Percentiles rank a stretch among this genome's conserved stretches.
Evolutionary conservation across 2,888 invertebrate species (phyloP).

Genomic region (Acanthoscelides obtectus): DNA sequence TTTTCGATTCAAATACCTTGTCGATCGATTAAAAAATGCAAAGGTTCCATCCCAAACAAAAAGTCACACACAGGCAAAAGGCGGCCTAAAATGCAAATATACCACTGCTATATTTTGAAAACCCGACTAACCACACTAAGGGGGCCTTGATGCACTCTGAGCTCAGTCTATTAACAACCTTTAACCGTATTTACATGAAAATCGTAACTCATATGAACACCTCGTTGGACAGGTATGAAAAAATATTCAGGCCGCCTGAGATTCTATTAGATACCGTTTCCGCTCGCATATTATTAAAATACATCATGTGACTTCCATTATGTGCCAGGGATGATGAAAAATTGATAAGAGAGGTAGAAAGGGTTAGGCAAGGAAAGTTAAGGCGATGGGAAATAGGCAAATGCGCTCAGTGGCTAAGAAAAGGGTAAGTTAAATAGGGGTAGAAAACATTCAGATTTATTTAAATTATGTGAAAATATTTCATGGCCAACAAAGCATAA

Average conservation of each 20-base stretch:
- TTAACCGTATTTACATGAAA: background rate
- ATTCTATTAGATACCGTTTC: background rate
- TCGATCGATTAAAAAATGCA: background rate
- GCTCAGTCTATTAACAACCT: background rate
- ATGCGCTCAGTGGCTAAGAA: background rate
- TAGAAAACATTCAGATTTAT: no score
- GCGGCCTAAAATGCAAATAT: background rate
- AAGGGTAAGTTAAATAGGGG: no score
- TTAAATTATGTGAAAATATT: no score
- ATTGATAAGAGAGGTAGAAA: slow-evolving; percentile 32
- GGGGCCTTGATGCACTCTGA: background rate
- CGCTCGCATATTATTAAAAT: slow-evolving; percentile 33
- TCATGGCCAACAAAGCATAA: no score
- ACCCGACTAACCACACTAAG: background rate
- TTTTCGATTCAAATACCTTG: background rate
- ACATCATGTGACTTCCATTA: slow-evolving; percentile 29
- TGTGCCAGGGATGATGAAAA: slow-evolving; percentile 37
- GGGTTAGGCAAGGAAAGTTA: slow-evolving; percentile 8
- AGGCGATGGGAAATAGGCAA: slow-evolving; percentile 7
- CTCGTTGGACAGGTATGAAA: background rate
- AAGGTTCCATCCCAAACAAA: background rate
- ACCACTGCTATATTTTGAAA: background rate
- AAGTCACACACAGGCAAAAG: background rate
- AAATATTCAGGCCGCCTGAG: background rate
- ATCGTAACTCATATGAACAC: background rate